phyloP scores from a whole-genome alignment of 1,140 invertebrate genomes.

The Adelges cooleyi region DNA sequence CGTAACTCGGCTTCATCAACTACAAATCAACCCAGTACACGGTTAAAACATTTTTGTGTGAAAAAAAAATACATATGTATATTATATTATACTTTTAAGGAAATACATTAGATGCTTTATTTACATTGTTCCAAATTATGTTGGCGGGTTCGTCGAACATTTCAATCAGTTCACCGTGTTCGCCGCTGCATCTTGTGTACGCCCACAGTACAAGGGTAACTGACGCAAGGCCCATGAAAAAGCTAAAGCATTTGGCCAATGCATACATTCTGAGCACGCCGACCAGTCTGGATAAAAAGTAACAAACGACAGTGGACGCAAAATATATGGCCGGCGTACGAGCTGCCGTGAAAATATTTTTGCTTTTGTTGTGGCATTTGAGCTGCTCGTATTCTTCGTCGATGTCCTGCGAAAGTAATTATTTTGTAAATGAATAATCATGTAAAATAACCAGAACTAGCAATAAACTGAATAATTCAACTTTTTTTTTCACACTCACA shows the following conservation, averaged over 20 bases:
- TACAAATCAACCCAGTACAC: constrained; percentile 40
- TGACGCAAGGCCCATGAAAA: constrained; percentile 73
- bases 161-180: constrained; percentile 69
- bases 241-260: constrained; percentile 76
- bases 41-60: background rate
- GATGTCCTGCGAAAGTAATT: constrained; percentile 64
- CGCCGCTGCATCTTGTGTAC: constrained; percentile 87
- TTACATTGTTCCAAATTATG: constrained; percentile 81
- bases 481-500: no score
- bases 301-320: constrained; percentile 71
- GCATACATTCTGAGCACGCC: constrained; percentile 77
- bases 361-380: constrained; percentile 85
- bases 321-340: constrained; percentile 90
- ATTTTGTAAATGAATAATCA: background rate
- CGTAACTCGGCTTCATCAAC: constrained; percentile 69
- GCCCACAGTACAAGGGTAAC: constrained; percentile 76
- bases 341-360: constrained; percentile 94
- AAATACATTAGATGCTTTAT: no score
- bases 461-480: no score
- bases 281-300: constrained; percentile 74
- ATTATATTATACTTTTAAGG: no score
- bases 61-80: constrained; percentile 19
- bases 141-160: constrained; percentile 73
- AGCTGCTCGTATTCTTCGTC: constrained; percentile 75
- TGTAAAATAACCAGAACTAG: no score